Percentiles rank a stretch among this genome's conserved stretches.
Evolutionary conservation across 2,888 invertebrate species (phyloP).

Genomic region (Odiellus spinosus): DNA sequence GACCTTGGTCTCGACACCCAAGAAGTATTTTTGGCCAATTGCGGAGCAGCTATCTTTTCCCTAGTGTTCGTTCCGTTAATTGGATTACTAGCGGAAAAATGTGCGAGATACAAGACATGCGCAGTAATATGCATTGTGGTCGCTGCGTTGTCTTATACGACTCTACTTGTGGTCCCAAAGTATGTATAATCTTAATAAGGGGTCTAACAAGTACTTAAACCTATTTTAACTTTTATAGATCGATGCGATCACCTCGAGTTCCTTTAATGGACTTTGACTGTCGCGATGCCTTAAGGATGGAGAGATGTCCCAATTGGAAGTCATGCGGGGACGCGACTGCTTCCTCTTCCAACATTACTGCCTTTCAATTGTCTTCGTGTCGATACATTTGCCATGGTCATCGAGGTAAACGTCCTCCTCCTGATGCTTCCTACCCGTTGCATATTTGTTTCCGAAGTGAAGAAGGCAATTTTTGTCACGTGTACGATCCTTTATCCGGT

Average conservation of each 20-base stretch:
- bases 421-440: conserved; percentile 12
- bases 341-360: conserved; percentile 8
- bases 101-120: conserved; percentile 33
- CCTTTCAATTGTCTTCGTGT: conserved; percentile 17
- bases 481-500: conserved; percentile 11
- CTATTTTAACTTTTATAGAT: no score
- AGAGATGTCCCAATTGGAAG: conserved; percentile 20
- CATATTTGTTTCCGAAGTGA: conserved; percentile 16
- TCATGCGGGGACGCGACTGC: conserved; percentile 12
- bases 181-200: no score
- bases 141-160: conserved; percentile 25
- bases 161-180: conserved; percentile 28
- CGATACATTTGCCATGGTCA: conserved; percentile 17
- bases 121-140: conserved; percentile 26
- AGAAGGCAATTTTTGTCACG: conserved; percentile 10
- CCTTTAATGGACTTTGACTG: conserved; percentile 21
- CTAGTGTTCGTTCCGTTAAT: conserved; percentile 58
- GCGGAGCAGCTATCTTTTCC: conserved; percentile 59
- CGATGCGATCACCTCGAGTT: conserved; percentile 15
- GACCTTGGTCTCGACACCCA: conserved; percentile 52
- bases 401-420: no score
- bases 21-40: conserved; percentile 59
- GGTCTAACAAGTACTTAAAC: no score
- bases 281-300: conserved; percentile 17
- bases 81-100: conserved; percentile 61